phyloP scores from a whole-genome alignment of 2,888 invertebrate species.

The Cataglyphis livida region DNA sequence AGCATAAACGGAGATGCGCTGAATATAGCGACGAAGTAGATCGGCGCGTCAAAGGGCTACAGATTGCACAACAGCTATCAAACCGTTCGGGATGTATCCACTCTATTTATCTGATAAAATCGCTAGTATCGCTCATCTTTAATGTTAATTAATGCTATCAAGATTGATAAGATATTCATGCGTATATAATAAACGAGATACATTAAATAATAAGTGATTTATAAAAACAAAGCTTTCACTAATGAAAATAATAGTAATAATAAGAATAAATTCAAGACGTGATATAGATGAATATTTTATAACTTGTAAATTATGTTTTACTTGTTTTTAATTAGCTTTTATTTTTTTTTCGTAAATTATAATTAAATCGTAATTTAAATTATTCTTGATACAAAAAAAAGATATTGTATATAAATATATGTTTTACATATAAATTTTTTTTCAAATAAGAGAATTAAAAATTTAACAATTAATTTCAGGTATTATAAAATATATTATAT shows the following conservation, averaged over 20 bases:
- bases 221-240: background rate
- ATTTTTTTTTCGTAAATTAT: background rate
- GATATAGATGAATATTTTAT: background rate
- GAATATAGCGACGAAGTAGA: slow-evolving; percentile 35
- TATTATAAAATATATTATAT: background rate
- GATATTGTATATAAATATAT: background rate
- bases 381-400: background rate
- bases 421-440: background rate
- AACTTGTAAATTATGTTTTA: background rate
- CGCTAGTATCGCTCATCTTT: background rate
- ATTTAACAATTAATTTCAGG: background rate
- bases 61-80: slow-evolving; percentile 30
- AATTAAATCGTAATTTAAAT: background rate
- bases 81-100: slow-evolving; percentile 1
- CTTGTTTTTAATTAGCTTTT: background rate
- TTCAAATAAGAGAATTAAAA: background rate
- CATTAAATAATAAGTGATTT: background rate
- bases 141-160: background rate
- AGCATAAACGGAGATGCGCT: slow-evolving; percentile 6
- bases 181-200: background rate
- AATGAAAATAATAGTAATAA: background rate
- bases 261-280: background rate
- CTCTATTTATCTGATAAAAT: slow-evolving; percentile 11
- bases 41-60: slow-evolving; percentile 29
- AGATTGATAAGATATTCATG: background rate